A percentile compares a stretch with the other conserved stretches of the same genome.
phyloP scores from a whole-genome alignment of 2,888 invertebrate genomes.

The Macaria notata region DNA sequence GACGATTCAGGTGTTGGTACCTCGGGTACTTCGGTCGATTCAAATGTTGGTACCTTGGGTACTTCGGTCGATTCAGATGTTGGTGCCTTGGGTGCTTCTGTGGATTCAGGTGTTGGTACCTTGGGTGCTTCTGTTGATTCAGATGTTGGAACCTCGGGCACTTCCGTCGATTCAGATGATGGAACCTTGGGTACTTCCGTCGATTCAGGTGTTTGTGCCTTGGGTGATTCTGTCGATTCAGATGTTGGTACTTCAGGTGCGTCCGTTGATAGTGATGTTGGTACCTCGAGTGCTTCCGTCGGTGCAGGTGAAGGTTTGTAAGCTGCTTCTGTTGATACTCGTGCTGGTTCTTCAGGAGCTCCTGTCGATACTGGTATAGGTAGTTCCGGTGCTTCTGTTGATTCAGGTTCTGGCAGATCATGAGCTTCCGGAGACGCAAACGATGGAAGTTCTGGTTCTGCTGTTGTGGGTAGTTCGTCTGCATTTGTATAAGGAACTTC shows the following conservation, averaged over 20 bases:
- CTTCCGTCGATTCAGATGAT: background rate
- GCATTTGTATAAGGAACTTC: background rate
- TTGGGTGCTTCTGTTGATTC: slow-evolving; percentile 4
- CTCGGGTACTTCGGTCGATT: slow-evolving; percentile 1
- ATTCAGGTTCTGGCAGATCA: too few species aligned
- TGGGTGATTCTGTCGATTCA: background rate
- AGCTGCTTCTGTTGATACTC: too few species aligned
- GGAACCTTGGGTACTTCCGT: background rate
- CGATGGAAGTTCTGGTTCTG: background rate
- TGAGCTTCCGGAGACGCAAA: too few species aligned
- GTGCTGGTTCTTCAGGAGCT: too few species aligned
- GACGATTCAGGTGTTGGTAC: background rate
- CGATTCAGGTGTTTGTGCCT: background rate
- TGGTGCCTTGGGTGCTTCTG: background rate
- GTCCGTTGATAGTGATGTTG: background rate
- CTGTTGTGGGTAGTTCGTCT: background rate
- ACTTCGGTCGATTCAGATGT: slow-evolving; percentile 3
- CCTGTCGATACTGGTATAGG: background rate
- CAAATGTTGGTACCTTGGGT: slow-evolving; percentile 1
- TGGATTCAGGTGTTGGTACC: slow-evolving; percentile 1
- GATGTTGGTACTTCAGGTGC: background rate
- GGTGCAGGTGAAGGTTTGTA: too few species aligned
- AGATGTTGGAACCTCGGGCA: background rate
- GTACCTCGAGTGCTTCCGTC: background rate
- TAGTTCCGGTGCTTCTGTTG: background rate